A percentile compares a stretch with the other conserved stretches of the same genome.
phyloP scores from a whole-genome alignment of 2,888 invertebrate genomes.

The Lepetodrilus schrolli region DNA sequence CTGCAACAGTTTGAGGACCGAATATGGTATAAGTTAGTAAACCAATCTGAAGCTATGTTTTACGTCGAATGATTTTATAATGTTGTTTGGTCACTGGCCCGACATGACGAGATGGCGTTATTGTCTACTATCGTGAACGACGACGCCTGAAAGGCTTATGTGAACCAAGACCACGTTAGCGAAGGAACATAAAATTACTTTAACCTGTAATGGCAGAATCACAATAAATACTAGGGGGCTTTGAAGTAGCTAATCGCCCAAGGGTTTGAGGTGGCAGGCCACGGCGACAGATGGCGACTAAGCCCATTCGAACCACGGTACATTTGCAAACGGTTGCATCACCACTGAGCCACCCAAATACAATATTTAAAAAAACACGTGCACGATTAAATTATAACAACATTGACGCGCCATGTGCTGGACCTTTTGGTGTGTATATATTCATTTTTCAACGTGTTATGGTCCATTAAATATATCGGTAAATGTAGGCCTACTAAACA shows the following conservation, averaged over 20 bases:
- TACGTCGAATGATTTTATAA: neutral
- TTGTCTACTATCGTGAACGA: neutral
- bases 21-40: too few species aligned
- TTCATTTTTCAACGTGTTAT: too few species aligned
- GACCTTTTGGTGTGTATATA: too few species aligned
- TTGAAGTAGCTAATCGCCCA: slow-evolving; percentile 7
- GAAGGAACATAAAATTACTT: neutral
- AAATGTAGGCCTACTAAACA: neutral
- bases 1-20: too few species aligned
- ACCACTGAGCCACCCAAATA: neutral
- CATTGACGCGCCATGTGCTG: neutral
- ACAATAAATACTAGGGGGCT: neutral
- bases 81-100: neutral
- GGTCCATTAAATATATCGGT: too few species aligned
- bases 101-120: neutral
- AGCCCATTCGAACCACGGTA: neutral
- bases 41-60: neutral
- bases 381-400: neutral
- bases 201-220: neutral
- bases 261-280: neutral
- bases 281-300: neutral
- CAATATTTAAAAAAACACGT: neutral
- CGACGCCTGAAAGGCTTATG: neutral
- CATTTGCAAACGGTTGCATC: neutral
- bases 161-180: neutral